Percentiles rank a stretch among this genome's conserved stretches.
phyloP scores from a whole-genome alignment of 2,797 vertebrate genomes.

The Vespertilio murinus region DNA sequence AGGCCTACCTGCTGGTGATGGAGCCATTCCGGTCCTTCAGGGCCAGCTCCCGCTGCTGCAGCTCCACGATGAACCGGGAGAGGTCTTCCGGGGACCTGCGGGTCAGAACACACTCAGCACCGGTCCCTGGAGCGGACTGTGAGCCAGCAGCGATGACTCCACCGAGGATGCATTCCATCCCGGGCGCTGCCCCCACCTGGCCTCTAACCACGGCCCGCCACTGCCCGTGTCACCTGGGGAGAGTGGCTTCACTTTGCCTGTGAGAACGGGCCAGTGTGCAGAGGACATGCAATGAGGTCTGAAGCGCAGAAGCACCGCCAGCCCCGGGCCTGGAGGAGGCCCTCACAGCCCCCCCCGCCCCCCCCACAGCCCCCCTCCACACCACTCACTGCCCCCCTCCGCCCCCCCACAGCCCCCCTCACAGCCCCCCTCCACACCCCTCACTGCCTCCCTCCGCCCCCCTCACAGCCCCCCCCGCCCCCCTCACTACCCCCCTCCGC shows the following conservation, averaged over 20 bases:
- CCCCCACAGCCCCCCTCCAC: too few relatives aligned
- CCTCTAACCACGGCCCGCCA: background rate
- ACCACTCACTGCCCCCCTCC: background rate
- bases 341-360: background rate
- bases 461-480: background rate
- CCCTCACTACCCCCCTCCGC: background rate
- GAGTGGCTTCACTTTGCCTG: background rate
- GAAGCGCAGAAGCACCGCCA: too few relatives aligned
- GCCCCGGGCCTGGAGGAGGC: background rate
- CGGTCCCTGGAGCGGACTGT: background rate
- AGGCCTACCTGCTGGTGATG: conserved; percentile 90
- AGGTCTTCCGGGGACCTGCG: conserved; percentile 95
- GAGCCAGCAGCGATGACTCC: background rate
- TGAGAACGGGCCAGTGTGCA: accelerated
- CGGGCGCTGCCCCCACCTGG: accelerated
- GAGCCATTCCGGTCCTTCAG: conserved; percentile 93
- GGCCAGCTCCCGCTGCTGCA: conserved; percentile 93
- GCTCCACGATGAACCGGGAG: conserved; percentile 92
- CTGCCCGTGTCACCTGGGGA: accelerated
- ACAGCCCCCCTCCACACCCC: too few relatives aligned
- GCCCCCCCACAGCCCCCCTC: background rate
- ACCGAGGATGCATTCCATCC: background rate
- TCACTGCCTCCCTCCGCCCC: too few relatives aligned
- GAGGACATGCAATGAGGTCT: accelerated
- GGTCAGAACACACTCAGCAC: conserved; percentile 48